A percentile compares a stretch with the other conserved stretches of the same genome.
These are phyloP conservation scores for Lochmaea capreae DNA, from an alignment of 2,888 invertebrate species.

Conservation along the genomic window DNA sequence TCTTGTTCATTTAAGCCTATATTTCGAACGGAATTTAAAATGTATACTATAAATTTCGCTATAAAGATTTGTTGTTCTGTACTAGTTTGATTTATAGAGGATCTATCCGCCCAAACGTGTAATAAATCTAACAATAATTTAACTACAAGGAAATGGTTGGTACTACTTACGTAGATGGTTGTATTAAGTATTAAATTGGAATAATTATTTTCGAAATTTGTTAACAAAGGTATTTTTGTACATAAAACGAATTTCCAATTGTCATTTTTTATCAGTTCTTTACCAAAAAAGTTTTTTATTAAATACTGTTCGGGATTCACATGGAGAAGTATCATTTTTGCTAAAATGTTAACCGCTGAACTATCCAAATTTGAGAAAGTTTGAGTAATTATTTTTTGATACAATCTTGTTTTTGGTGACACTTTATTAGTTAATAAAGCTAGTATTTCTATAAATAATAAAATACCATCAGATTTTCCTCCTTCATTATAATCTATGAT, in stretches of 20 bases:
- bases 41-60: constrained; percentile 74
- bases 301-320: constrained; percentile 66
- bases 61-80: constrained; percentile 78
- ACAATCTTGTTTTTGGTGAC: constrained; percentile 62
- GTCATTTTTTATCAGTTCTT: constrained; percentile 66
- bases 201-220: constrained; percentile 66
- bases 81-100: constrained; percentile 72
- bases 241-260: constrained; percentile 78
- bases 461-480: constrained; percentile 66
- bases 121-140: constrained; percentile 70
- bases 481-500: constrained; percentile 70
- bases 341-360: constrained; percentile 71
- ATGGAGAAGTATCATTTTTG: constrained; percentile 69
- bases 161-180: constrained; percentile 70
- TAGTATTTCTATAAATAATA: constrained; percentile 69
- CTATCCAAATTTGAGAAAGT: constrained; percentile 70
- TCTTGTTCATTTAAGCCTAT: constrained; percentile 55
- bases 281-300: constrained; percentile 68
- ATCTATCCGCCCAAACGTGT: constrained; percentile 77
- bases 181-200: constrained; percentile 70
- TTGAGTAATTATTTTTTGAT: constrained; percentile 66
- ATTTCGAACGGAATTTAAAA: constrained; percentile 68
- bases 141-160: constrained; percentile 58
- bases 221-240: constrained; percentile 72
- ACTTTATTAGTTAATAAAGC: constrained; percentile 67